Percentiles rank a stretch among this genome's conserved stretches.
Evolutionary conservation across 1,140 invertebrate species (phyloP).

Genomic region (Ctenoplectra terminalis): DNA sequence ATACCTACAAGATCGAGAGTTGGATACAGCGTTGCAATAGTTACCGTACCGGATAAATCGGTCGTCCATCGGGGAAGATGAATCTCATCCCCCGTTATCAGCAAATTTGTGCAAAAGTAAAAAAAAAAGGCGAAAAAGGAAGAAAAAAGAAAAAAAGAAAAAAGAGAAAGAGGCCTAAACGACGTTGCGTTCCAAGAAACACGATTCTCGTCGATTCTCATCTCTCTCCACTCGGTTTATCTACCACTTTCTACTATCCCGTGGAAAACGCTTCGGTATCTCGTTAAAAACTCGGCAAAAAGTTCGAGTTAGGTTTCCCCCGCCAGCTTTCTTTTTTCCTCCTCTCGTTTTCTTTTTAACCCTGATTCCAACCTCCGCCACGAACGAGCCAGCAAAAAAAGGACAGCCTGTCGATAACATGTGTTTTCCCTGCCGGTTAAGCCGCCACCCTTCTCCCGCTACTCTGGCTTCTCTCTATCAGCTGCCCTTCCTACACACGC

Average conservation of each 20-base stretch:
- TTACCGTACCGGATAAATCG: not conserved
- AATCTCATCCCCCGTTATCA: slow-evolving; percentile 20
- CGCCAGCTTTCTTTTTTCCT: slow-evolving; percentile 10
- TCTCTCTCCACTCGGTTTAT: slow-evolving; percentile 32
- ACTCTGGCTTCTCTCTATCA: slow-evolving; percentile 28
- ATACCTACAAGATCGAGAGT: no score
- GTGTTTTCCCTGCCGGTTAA: slow-evolving; percentile 64
- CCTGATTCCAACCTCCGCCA: slow-evolving; percentile 46
- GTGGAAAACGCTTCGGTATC: slow-evolving; percentile 68
- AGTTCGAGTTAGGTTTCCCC: slow-evolving; percentile 51
- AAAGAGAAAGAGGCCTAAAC: slow-evolving; percentile 5
- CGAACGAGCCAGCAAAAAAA: slow-evolving; percentile 57
- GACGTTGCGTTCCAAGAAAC: slow-evolving; percentile 34
- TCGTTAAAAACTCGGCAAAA: slow-evolving; percentile 67
- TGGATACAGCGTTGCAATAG: not conserved
- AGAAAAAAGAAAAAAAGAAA: not conserved
- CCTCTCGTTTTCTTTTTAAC: slow-evolving; percentile 60
- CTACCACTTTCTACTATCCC: not conserved
- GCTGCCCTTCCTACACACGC: slow-evolving; percentile 41
- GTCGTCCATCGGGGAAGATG: not conserved
- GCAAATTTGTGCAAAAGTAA: not conserved
- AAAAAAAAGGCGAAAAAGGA: not conserved
- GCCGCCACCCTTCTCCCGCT: not conserved
- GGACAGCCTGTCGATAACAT: slow-evolving; percentile 65
- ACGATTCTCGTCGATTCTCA: slow-evolving; percentile 12